Percentiles rank a stretch among this genome's conserved stretches.
Evolutionary conservation across 2,113 vertebrate genomes (phyloP).

Genomic region (human (Homo sapiens)): GRCh38 chr2:176662501-176663000

Average conservation of each 20-base stretch:
- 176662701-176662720: neutral
- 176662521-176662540: neutral
- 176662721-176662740: neutral
- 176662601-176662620: neutral
- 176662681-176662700: neutral
- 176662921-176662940: neutral
- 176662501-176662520: neutral
- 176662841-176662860: neutral
- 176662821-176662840: neutral
- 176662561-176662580: neutral
- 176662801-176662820: neutral
- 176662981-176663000: neutral
- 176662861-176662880: neutral
- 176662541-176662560: neutral
- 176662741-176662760: neutral
- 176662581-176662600: neutral
- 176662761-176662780: constrained; percentile 44
- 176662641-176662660: neutral
- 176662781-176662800: neutral
- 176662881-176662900: neutral
- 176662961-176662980: neutral
- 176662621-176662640: neutral
- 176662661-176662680: neutral
- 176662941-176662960: neutral
- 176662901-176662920: neutral